Conservation (phyloP, 30 jellyfish, hydroid and myxozoan species). For the Aurelia coerulea region DNA sequence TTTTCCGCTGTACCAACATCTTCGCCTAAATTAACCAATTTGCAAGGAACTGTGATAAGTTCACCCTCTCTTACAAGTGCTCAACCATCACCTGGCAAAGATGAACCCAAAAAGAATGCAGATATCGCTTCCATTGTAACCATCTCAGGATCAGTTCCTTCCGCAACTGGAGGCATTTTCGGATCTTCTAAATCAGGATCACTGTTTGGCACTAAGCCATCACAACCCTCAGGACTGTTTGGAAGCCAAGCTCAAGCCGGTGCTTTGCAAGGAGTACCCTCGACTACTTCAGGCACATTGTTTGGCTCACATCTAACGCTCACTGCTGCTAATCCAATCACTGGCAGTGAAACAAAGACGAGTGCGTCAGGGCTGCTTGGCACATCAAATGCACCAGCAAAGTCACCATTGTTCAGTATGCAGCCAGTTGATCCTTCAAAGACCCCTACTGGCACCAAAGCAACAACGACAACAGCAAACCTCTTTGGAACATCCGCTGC, state of each 20-base stretch:
- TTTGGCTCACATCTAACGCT: constrained; percentile 7
- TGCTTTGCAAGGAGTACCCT: not conserved
- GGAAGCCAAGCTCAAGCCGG: constrained; percentile 20
- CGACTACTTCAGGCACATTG: constrained; percentile 11
- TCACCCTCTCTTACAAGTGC: not conserved
- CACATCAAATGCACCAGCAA: constrained; percentile 13
- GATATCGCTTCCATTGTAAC: not conserved
- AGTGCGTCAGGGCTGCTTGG: constrained; percentile 35
- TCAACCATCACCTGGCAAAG: not conserved
- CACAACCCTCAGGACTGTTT: constrained; percentile 39
- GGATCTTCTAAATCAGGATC: not conserved
- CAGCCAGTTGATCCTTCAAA: not conserved
- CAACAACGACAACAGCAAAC: not conserved
- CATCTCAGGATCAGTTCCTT: not conserved
- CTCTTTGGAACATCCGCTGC: not conserved
- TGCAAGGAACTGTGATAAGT: not conserved
- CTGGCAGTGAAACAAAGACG: not conserved
- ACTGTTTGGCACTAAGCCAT: constrained; percentile 12
- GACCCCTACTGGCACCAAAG: not conserved
- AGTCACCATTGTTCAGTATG: constrained; percentile 17
- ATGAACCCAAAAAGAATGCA: not conserved
- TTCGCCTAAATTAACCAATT: not conserved
- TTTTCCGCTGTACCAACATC: not conserved
- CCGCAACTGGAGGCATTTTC: not conserved
- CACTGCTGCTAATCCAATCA: not conserved